A percentile compares a stretch with the other conserved stretches of the same genome.
Evolutionary conservation across 2,888 invertebrate genomes (phyloP).

Genomic region (Watsonalla binaria): DNA sequence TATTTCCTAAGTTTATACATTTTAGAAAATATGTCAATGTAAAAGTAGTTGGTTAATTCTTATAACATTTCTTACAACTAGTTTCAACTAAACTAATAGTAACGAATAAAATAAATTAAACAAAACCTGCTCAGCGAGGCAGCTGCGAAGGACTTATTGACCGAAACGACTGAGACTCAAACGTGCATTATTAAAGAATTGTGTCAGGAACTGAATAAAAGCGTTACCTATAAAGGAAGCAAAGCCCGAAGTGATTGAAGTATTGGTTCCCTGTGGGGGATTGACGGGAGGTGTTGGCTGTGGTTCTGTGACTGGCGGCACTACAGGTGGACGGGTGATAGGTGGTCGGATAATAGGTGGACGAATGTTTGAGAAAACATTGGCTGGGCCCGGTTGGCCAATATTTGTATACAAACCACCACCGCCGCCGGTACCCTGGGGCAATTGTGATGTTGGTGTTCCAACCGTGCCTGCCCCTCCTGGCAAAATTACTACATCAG

Average conservation of each 20-base stretch:
- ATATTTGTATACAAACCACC: conserved; percentile 26
- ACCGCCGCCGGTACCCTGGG: not conserved
- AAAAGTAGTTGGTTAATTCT: no score
- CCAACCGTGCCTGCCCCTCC: not conserved
- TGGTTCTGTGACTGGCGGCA: not conserved
- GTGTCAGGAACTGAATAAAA: conserved; percentile 48
- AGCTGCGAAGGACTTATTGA: conserved; percentile 9
- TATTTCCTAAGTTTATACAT: no score
- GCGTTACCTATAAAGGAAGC: conserved; percentile 55
- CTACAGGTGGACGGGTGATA: not conserved
- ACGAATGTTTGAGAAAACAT: conserved; percentile 19
- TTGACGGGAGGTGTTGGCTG: not conserved
- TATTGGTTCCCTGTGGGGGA: conserved; percentile 1
- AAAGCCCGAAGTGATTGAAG: conserved; percentile 31
- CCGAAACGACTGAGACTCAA: conserved; percentile 39
- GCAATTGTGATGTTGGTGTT: not conserved
- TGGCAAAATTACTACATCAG: not conserved
- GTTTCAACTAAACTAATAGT: not conserved
- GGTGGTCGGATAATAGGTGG: conserved; percentile 4
- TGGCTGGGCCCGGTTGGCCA: conserved; percentile 18
- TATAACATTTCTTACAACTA: no score
- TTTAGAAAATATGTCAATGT: no score
- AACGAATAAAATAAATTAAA: not conserved
- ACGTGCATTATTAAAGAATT: conserved; percentile 46
- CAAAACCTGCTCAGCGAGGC: not conserved